Base-by-base conservation (phyloP, 2,888 invertebrate genomes). In the Heliconius erato region DNA sequence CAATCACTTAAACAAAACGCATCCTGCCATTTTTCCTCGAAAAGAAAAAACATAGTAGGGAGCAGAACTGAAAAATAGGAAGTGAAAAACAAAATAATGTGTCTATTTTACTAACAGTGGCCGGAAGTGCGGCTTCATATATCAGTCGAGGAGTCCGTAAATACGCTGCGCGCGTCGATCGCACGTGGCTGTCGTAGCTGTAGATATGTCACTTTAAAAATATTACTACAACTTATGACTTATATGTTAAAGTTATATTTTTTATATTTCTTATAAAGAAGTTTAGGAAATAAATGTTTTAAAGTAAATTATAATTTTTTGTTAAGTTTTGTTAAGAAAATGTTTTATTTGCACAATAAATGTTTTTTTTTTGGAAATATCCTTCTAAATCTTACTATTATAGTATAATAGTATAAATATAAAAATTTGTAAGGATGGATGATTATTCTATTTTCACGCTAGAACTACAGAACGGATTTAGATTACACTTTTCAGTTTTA, bases 61-160 rank as follows among this genome's bases (percentile, higher is more conserved):
- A 35, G 16, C 5, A 79, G 40, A 68, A 65, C 9, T 49, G 82
- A 67, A 54, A 74, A 74, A 69, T 74, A 32, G 59, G 40, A 35
- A 82, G 63, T 80, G 80, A 74, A 78, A 78, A 79, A 79, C 32
- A 44, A 79, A 82, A 79, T 80, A 82, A 74, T 69, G 82, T 54
- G 54, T 84, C 78, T 82, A 82, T 84, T 78, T 79, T 80, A 81
- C 82, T 79, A 79, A 80, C 86, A 79, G 68, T 78, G 65, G 89
- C 88, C 90, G 94, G 93, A 94, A 93, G 91, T 89, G 85, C 63
- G 88, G 89, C 88, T 91, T 91, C 91, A 92, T 94, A 93, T 92
- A 94, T 94, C 94, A 94, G 90, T 94, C 91, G 89, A 82, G 89
- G 82, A 89, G 90, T 85, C 89, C 90, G 89, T 94, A 93, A 94